phyloP scores from a whole-genome alignment of 2,113 vertebrate genomes.

The Nesospiza acunhae region DNA sequence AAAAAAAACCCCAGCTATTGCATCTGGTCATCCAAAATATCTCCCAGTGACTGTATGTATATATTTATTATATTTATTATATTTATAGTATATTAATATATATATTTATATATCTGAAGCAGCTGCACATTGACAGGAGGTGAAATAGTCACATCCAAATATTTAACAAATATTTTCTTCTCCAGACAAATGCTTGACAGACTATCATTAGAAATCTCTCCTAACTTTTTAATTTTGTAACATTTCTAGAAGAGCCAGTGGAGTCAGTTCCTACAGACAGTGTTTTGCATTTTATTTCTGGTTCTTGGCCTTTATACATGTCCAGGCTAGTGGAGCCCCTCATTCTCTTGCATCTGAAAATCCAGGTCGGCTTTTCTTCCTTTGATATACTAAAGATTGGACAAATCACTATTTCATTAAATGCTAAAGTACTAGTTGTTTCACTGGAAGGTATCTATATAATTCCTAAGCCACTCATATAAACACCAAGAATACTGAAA shows the following conservation, averaged over 20 bases:
- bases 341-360: neutral
- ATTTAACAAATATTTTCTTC: neutral
- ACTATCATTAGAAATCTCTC: neutral
- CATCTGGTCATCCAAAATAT: neutral
- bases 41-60: neutral
- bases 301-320: neutral
- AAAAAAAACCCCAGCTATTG: neutral
- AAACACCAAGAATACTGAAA: neutral
- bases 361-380: neutral
- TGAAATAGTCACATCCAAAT: neutral
- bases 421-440: neutral
- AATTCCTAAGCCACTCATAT: neutral
- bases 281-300: neutral
- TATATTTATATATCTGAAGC: neutral
- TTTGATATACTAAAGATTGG: neutral
- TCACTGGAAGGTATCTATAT: accelerated
- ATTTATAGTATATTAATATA: neutral
- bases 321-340: neutral
- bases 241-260: neutral
- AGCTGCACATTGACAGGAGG: neutral
- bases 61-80: neutral
- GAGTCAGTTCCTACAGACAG: neutral
- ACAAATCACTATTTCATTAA: neutral
- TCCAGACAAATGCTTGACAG: neutral
- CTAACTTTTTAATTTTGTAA: neutral